A percentile compares a stretch with the other conserved stretches of the same genome.
phyloP scores from a whole-genome alignment of 37 sponge, comb jelly and placozoan species.

The Spongilla lacustris region DNA sequence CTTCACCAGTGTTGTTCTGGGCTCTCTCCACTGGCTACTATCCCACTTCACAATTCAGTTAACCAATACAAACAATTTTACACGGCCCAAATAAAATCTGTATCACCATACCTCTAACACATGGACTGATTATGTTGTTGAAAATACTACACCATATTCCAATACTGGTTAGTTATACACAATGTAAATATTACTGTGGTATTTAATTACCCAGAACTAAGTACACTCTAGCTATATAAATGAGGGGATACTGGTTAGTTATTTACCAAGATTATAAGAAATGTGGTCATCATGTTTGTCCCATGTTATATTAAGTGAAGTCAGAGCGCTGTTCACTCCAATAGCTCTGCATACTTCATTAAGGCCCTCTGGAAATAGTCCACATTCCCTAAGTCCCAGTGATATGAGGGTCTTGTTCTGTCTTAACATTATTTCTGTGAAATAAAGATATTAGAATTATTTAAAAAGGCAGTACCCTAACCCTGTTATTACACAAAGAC shows the following conservation, averaged over 20 bases:
- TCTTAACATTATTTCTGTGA: not conserved
- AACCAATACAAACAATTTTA: constrained; percentile 1
- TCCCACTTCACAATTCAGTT: not conserved
- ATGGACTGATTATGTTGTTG: not conserved
- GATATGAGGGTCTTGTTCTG: constrained; percentile 1
- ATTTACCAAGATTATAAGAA: not conserved
- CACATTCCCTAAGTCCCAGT: not conserved
- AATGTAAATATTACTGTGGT: constrained; percentile 1
- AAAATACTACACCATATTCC: not conserved
- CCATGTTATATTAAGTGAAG: constrained; percentile 1
- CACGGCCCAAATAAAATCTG: constrained; percentile 1
- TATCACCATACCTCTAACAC: not conserved
- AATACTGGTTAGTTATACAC: constrained; percentile 1
- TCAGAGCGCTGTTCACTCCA: not conserved
- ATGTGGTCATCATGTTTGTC: not conserved
- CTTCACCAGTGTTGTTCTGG: constrained; percentile 1
- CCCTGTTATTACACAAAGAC: constrained; percentile 1
- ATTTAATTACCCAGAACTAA: not conserved
- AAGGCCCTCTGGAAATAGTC: constrained; percentile 1
- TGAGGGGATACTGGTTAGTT: constrained; percentile 1
- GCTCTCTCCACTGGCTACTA: constrained; percentile 1
- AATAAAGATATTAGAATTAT: constrained; percentile 1
- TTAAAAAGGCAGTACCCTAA: not conserved
- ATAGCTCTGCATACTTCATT: not conserved
- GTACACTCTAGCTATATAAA: not conserved